phyloP scores from a whole-genome alignment of 2,888 invertebrate genomes.

The Drosophila borealis region DNA sequence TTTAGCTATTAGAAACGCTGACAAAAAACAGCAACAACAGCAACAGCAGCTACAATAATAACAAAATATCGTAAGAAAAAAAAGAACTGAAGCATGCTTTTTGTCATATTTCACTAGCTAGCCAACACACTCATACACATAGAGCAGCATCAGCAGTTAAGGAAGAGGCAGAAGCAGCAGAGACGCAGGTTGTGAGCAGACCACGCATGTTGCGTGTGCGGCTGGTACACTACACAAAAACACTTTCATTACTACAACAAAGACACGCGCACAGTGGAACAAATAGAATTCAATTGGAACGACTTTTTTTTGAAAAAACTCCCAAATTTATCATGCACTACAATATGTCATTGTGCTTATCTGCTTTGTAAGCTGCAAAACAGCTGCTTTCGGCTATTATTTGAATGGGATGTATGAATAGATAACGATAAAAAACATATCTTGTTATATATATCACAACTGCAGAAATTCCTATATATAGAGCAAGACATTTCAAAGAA shows the following conservation, averaged over 20 bases:
- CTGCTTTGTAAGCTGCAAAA: no score
- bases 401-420: no score
- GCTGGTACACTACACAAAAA: conserved; percentile 72
- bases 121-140: conserved; percentile 28
- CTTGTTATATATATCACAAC: no score
- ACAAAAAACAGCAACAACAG: conserved; percentile 60
- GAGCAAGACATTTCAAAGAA: no score
- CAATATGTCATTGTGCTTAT: no score
- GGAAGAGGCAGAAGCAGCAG: conserved; percentile 14
- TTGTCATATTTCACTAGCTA: conserved; percentile 78
- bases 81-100: conserved; percentile 71
- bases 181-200: conserved; percentile 32
- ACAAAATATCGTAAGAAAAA: conserved; percentile 32
- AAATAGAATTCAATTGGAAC: background rate
- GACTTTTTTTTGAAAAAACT: no score
- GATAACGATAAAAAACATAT: no score
- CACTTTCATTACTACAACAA: conserved; percentile 74
- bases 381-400: no score
- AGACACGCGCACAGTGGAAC: conserved; percentile 40
- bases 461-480: no score
- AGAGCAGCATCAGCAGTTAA: conserved; percentile 46
- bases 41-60: conserved; percentile 28
- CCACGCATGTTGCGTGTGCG: conserved; percentile 78
- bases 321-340: background rate
- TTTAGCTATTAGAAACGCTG: conserved; percentile 74